A percentile compares a stretch with the other conserved stretches of the same genome.
phyloP scores from a whole-genome alignment of 1,140 invertebrate genomes.

The Drosophila pruinosa region DNA sequence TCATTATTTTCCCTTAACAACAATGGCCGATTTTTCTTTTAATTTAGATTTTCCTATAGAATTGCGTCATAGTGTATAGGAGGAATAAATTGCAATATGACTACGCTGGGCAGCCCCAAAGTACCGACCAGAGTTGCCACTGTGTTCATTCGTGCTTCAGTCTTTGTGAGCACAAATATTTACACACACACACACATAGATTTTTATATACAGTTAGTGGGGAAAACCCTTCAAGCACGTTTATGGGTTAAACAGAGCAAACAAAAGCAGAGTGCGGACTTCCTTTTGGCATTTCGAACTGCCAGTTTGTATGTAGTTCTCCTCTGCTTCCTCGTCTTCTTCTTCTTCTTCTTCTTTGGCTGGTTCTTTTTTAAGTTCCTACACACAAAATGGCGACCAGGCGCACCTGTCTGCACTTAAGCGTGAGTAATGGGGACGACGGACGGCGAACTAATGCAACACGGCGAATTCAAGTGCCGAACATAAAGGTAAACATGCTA shows the following conservation, averaged over 20 bases:
- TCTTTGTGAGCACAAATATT: constrained; percentile 53
- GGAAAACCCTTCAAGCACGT: constrained; percentile 48
- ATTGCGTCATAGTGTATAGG: too few species aligned
- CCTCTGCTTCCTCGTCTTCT: not conserved
- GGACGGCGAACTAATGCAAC: constrained; percentile 71
- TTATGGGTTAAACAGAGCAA: constrained; percentile 78
- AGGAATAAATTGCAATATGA: not conserved
- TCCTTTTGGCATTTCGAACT: constrained; percentile 19
- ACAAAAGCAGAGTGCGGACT: constrained; percentile 52
- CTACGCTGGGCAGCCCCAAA: not conserved
- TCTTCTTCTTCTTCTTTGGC: not conserved
- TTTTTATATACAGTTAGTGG: not conserved
- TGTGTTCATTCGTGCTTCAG: constrained; percentile 38
- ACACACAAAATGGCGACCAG: constrained; percentile 39
- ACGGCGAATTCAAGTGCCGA: constrained; percentile 78
- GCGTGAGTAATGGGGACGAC: constrained; percentile 54
- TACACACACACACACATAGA: constrained; percentile 26
- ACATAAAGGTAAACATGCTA: constrained; percentile 79
- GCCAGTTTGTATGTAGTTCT: not conserved
- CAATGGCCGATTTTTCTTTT: too few species aligned
- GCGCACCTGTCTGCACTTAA: constrained; percentile 58
- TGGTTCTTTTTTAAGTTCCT: constrained; percentile 26
- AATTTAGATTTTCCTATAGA: too few species aligned
- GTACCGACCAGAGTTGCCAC: constrained; percentile 40
- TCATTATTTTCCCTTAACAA: too few species aligned